phyloP scores from a whole-genome alignment of 2,888 invertebrate species.

The Loripinus fragilis region DNA sequence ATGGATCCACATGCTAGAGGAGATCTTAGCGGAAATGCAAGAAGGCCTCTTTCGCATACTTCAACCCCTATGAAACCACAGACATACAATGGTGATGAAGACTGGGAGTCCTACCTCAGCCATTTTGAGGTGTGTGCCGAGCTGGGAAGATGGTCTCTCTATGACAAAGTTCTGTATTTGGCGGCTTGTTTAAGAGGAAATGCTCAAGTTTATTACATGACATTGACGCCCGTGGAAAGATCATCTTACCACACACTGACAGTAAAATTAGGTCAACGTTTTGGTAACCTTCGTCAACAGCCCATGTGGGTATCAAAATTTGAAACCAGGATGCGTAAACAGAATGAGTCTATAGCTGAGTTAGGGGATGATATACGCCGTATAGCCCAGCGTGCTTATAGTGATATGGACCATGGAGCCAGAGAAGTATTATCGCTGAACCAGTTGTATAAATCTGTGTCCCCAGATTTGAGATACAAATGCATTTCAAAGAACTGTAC shows the following conservation, averaged over 20 bases:
- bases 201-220: no score
- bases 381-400: constrained; percentile 35
- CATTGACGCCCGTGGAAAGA: no score
- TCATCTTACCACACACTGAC: background rate
- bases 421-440: constrained; percentile 38
- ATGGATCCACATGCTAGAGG: no score
- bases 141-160: no score
- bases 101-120: no score
- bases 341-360: constrained; percentile 21
- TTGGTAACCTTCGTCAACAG: background rate
- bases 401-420: constrained; percentile 21
- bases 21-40: no score
- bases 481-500: constrained; percentile 29
- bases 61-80: no score
- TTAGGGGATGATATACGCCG: constrained; percentile 36
- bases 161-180: no score
- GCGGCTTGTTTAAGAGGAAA: no score
- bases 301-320: background rate
- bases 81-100: no score
- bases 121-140: no score
- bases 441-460: constrained; percentile 26
- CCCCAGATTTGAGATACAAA: constrained; percentile 34
- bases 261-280: background rate
- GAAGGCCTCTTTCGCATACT: no score
- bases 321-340: background rate